Evolutionary conservation across 2,888 invertebrate genomes (phyloP).

Genomic region (Halictus ligatus): DNA sequence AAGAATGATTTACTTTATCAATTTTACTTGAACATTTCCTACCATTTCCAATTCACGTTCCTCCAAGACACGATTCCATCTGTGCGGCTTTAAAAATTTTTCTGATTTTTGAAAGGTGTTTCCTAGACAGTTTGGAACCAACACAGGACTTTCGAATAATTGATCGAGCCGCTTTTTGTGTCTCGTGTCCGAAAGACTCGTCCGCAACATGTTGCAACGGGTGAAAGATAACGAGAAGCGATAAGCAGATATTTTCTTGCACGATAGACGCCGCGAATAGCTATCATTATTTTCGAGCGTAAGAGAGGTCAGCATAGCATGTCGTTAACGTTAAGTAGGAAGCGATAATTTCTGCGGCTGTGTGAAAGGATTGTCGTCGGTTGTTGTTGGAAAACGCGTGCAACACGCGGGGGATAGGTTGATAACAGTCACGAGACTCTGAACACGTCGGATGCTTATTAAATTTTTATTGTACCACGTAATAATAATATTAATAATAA

Average conservation of each 20-base stretch:
- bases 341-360: constrained; percentile 41
- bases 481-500: constrained; percentile 82
- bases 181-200: background rate
- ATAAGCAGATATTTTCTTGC: constrained; percentile 39
- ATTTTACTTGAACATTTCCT: background rate
- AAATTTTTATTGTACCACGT: constrained; percentile 84
- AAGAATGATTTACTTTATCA: background rate
- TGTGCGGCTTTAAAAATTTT: background rate
- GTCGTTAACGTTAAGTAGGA: constrained; percentile 38
- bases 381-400: background rate
- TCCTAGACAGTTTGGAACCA: background rate
- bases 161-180: background rate
- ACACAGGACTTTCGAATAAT: background rate
- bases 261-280: background rate
- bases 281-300: constrained; percentile 58
- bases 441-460: constrained; percentile 77
- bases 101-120: background rate
- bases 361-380: background rate
- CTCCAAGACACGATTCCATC: background rate
- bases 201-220: background rate
- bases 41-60: background rate
- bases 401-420: background rate
- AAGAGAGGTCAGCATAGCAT: constrained; percentile 65
- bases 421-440: constrained; percentile 70
- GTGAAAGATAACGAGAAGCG: constrained; percentile 22